Percentiles rank a stretch among this genome's conserved stretches.
phyloP scores from a whole-genome alignment of 2,797 vertebrate genomes.

The Diplodus puntazzo region DNA sequence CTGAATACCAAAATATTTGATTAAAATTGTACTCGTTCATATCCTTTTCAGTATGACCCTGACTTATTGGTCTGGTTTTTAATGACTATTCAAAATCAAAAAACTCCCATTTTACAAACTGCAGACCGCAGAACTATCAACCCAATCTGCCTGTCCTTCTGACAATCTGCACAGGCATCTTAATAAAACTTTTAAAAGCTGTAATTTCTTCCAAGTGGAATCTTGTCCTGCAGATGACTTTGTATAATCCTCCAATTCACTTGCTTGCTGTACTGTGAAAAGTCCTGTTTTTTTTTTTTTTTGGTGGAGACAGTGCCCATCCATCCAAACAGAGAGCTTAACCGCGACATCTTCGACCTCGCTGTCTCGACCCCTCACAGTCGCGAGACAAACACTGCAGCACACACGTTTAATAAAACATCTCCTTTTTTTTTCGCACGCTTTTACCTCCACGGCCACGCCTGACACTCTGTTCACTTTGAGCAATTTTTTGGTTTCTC shows the following conservation, averaged over 20 bases:
- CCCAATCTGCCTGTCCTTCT: slow-evolving; percentile 34
- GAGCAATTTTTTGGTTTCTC: slow-evolving; percentile 60
- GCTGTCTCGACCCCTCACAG: slow-evolving; percentile 15
- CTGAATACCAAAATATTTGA: slow-evolving; percentile 1
- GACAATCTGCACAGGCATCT: slow-evolving; percentile 52
- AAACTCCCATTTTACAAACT: not conserved
- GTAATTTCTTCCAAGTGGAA: slow-evolving; percentile 65
- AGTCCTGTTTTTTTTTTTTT: slow-evolving; percentile 22
- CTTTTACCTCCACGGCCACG: slow-evolving; percentile 32
- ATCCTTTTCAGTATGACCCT: slow-evolving; percentile 4
- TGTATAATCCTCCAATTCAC: slow-evolving; percentile 62
- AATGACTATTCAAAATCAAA: slow-evolving; percentile 1
- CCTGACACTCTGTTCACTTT: slow-evolving; percentile 51
- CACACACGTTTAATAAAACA: slow-evolving; percentile 61
- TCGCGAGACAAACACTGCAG: slow-evolving; percentile 42
- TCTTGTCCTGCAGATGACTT: slow-evolving; percentile 53
- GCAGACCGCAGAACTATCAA: slow-evolving; percentile 19
- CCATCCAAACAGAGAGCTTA: slow-evolving; percentile 47
- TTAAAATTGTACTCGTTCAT: slow-evolving; percentile 2
- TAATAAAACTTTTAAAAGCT: slow-evolving; percentile 67
- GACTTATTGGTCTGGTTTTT: not conserved
- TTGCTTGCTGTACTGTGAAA: slow-evolving; percentile 63
- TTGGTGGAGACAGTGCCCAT: slow-evolving; percentile 20
- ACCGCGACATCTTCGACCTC: slow-evolving; percentile 44
- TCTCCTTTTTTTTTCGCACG: slow-evolving; percentile 4